Evolutionary conservation across 2,797 vertebrate genomes (phyloP).

Genomic region (Luscinia luscinia): DNA sequence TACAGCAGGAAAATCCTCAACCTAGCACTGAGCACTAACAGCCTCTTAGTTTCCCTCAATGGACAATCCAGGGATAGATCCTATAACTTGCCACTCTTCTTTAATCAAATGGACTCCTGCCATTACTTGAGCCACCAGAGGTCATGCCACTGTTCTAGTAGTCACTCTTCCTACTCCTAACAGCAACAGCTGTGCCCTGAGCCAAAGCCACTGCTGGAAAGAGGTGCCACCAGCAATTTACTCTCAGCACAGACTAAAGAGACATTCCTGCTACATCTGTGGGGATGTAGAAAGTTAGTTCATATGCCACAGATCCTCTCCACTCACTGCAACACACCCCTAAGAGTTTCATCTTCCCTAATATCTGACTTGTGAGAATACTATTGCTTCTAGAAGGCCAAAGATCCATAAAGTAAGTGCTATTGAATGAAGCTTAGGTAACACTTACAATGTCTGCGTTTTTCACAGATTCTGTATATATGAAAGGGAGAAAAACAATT

Average conservation of each 20-base stretch:
- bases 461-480: background rate
- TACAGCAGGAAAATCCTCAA: background rate
- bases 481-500: background rate
- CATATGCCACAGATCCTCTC: background rate
- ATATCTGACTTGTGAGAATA: background rate
- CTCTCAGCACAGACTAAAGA: background rate
- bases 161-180: background rate
- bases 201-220: background rate
- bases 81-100: background rate
- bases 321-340: background rate
- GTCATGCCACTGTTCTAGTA: background rate
- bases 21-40: background rate
- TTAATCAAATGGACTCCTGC: background rate
- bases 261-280: background rate
- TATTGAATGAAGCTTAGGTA: background rate
- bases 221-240: background rate
- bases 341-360: background rate
- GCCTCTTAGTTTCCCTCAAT: background rate
- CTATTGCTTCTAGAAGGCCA: background rate
- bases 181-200: background rate
- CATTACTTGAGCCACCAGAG: background rate
- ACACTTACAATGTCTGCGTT: rapidly evolving
- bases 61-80: rapidly evolving
- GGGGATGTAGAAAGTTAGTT: background rate
- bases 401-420: background rate